Conservation (phyloP, 2,888 invertebrate genomes). For the Disparrhopalites patrizii region DNA sequence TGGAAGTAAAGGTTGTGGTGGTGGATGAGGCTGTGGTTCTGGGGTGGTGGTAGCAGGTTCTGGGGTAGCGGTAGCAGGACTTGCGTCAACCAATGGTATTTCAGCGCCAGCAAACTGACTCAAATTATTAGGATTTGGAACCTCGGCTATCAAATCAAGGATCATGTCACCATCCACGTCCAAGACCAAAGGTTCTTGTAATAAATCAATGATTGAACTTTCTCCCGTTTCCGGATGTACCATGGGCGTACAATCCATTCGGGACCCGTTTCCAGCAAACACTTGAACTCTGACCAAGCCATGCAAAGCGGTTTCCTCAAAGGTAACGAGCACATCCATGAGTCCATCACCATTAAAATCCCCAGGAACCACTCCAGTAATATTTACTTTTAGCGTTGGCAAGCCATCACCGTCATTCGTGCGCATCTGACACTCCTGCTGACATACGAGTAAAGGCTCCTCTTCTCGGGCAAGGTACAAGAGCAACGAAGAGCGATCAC, state of each 20-base stretch:
- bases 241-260: slow-evolving; percentile 6
- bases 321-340: slow-evolving; percentile 80
- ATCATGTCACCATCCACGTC: slow-evolving; percentile 91
- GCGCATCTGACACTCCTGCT: slow-evolving; percentile 56
- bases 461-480: slow-evolving; percentile 67
- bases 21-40: background rate
- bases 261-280: slow-evolving; percentile 15
- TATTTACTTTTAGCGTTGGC: slow-evolving; percentile 47
- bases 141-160: slow-evolving; percentile 78
- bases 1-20: background rate
- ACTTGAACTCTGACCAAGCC: background rate
- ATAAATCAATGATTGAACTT: slow-evolving; percentile 13
- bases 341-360: slow-evolving; percentile 93
- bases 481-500: slow-evolving; percentile 62
- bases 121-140: background rate
- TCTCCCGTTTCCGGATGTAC: background rate
- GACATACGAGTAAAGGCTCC: slow-evolving; percentile 61
- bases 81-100: too few relatives aligned
- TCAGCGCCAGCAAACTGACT: background rate
- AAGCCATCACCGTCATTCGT: background rate
- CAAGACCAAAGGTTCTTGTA: slow-evolving; percentile 65
- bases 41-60: background rate
- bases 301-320: slow-evolving; percentile 12
- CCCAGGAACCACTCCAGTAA: slow-evolving; percentile 68
- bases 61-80: background rate